phyloP scores from a whole-genome alignment of 2,797 vertebrate genomes.

The Smutsia temminckii region DNA sequence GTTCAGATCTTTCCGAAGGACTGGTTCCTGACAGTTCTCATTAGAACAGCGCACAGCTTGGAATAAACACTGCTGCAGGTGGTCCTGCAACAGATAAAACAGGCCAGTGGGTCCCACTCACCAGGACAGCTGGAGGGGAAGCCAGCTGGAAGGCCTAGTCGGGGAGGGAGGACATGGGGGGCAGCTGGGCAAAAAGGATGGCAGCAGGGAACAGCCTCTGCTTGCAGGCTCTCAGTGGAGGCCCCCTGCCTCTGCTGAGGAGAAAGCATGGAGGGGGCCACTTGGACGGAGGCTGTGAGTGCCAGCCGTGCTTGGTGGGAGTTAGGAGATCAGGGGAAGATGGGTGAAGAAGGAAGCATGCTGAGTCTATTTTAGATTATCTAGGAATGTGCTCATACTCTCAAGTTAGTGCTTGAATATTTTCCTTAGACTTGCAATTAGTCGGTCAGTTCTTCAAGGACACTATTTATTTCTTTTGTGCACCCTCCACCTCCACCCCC shows the following conservation, averaged over 20 bases:
- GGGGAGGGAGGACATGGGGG: not conserved
- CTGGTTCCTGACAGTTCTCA: slow-evolving; percentile 84
- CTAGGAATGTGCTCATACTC: not conserved
- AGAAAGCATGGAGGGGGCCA: not conserved
- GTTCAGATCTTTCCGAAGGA: slow-evolving; percentile 87
- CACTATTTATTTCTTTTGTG: not conserved
- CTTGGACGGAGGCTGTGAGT: not conserved
- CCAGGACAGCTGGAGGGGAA: not conserved
- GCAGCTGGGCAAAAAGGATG: not conserved
- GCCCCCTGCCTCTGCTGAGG: not conserved
- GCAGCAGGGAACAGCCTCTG: too few relatives aligned
- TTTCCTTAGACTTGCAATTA: not conserved
- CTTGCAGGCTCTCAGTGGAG: not conserved
- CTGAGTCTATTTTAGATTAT: not conserved
- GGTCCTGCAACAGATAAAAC: slow-evolving; percentile 86
- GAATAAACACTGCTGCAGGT: slow-evolving; percentile 90
- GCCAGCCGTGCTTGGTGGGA: not conserved
- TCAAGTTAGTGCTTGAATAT: not conserved
- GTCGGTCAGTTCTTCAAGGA: not conserved
- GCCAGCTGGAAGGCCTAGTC: not conserved
- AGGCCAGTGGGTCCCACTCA: not conserved
- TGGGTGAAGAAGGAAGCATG: not conserved
- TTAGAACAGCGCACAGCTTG: slow-evolving; percentile 88
- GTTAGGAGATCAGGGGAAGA: not conserved
- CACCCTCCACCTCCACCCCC: not conserved